Evolutionary conservation across 2,888 invertebrate species (phyloP).

Genomic region (Eledone cirrhosa): DNA sequence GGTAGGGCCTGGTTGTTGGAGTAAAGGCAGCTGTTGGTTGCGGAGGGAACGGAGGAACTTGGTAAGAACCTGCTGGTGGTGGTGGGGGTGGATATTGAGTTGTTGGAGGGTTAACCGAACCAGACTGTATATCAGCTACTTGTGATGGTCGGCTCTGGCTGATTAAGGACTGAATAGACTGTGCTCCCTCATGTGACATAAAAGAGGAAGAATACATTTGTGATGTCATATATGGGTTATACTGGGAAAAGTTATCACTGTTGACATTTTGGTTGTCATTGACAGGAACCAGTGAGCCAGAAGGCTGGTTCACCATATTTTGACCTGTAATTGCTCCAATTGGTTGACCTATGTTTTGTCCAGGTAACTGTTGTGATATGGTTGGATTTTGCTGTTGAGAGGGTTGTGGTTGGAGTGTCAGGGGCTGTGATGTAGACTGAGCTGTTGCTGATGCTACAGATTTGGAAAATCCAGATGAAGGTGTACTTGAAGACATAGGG

Average conservation of each 20-base stretch:
- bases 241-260: constrained; percentile 38
- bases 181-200: constrained; percentile 62
- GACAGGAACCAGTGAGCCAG: not conserved
- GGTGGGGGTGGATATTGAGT: constrained; percentile 38
- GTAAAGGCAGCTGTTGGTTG: constrained; percentile 32
- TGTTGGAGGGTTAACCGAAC: constrained; percentile 32
- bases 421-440: not conserved
- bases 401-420: not conserved
- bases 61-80: constrained; percentile 34
- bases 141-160: constrained; percentile 37
- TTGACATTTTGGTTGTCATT: not conserved
- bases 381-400: not conserved
- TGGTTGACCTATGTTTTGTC: not conserved
- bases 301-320: constrained; percentile 2
- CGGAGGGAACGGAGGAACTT: constrained; percentile 36
- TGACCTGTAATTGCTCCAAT: not conserved
- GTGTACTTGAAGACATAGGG: not conserved
- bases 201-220: constrained; percentile 63
- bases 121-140: not conserved
- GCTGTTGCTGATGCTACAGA: not conserved
- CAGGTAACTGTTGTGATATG: not conserved
- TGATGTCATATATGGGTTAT: constrained; percentile 60
- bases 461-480: constrained; percentile 21
- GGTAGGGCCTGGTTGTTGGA: constrained; percentile 24
- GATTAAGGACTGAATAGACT: constrained; percentile 60